Evolutionary conservation across 2,113 vertebrate genomes (phyloP).

Genomic region (Gasterosteus nipponicus): DNA sequence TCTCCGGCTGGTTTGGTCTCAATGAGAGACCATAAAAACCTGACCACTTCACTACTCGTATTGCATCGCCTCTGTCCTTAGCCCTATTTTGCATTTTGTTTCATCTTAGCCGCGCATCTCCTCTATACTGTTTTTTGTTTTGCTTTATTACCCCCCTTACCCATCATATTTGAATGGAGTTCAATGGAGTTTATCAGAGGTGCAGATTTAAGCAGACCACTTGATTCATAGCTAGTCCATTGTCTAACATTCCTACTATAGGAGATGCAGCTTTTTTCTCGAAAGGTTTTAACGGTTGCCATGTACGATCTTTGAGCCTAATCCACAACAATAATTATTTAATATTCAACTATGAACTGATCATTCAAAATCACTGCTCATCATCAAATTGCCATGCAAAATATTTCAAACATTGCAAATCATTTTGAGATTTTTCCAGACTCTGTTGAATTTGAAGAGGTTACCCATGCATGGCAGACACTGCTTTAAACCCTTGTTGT

Average conservation of each 20-base stretch:
- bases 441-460: background rate
- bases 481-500: background rate
- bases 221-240: background rate
- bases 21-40: constrained; percentile 33
- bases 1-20: constrained; percentile 47
- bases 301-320: background rate
- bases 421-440: background rate
- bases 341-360: background rate
- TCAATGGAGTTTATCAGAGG: background rate
- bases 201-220: background rate
- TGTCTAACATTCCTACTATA: background rate
- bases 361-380: background rate
- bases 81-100: background rate
- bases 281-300: background rate
- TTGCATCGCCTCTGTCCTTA: background rate
- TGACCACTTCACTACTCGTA: background rate
- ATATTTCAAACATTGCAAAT: background rate
- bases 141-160: background rate
- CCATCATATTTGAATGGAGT: constrained; percentile 1
- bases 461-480: background rate
- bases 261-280: background rate
- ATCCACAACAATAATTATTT: background rate
- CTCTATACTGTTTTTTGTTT: background rate
- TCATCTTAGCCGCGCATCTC: background rate
- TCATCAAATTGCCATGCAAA: background rate